Evolutionary conservation across 2,113 vertebrate genomes (phyloP).

Genomic region (Eublepharis macularius): DNA sequence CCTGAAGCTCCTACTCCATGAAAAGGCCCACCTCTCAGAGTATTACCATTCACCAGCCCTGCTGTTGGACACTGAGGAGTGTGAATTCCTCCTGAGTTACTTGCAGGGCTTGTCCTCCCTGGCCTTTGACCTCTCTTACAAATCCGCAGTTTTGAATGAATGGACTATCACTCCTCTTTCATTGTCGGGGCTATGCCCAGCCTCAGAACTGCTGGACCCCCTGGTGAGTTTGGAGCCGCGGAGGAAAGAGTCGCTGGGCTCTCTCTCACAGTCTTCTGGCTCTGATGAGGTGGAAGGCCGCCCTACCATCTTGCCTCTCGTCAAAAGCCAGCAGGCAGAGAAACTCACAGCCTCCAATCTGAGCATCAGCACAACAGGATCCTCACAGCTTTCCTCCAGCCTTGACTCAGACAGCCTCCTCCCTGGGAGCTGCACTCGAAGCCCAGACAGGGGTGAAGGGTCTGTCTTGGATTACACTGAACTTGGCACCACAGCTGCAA

Average conservation of each 20-base stretch:
- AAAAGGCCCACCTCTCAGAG: conserved; percentile 78
- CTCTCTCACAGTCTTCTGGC: conserved; percentile 86
- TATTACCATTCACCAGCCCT: conserved; percentile 87
- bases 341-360: conserved; percentile 82
- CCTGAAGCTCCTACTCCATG: conserved; percentile 85
- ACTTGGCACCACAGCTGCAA: conserved; percentile 39
- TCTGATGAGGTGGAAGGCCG: conserved; percentile 78
- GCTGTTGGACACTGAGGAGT: conserved; percentile 87
- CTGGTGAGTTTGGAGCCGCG: conserved; percentile 41
- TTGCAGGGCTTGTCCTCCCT: conserved; percentile 91
- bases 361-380: conserved; percentile 89
- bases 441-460: conserved; percentile 72
- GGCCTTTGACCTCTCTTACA: conserved; percentile 91
- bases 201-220: conserved; percentile 69
- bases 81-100: conserved; percentile 92
- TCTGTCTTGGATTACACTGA: conserved; percentile 79
- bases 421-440: conserved; percentile 74
- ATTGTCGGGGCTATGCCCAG: conserved; percentile 85
- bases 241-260: conserved; percentile 84
- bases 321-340: conserved; percentile 35
- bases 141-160: conserved; percentile 90
- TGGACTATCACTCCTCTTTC: conserved; percentile 93
- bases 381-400: conserved; percentile 92
- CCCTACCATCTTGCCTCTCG: conserved; percentile 39
- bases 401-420: conserved; percentile 85